Conservation (phyloP, 2,797 vertebrate species). For the Parotocinclus haroldoi region DNA sequence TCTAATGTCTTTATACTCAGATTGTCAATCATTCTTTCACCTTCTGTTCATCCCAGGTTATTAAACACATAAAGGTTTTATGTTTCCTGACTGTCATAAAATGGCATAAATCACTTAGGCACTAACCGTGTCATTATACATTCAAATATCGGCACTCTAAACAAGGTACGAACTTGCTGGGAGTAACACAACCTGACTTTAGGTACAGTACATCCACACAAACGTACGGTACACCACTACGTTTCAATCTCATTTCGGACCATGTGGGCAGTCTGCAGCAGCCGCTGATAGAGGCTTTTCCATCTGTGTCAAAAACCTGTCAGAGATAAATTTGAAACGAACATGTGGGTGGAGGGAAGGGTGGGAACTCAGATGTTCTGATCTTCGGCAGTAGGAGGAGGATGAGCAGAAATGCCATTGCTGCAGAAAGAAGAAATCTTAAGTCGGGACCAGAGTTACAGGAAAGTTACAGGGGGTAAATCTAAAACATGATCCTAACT, state of each 20-base stretch:
- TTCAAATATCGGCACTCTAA: no score
- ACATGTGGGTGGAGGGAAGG: not conserved
- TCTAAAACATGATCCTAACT: no score
- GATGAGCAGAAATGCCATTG: slow-evolving; percentile 22
- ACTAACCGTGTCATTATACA: no score
- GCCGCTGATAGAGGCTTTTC: slow-evolving; percentile 14
- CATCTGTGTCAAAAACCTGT: slow-evolving; percentile 23
- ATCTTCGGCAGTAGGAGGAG: slow-evolving; percentile 3
- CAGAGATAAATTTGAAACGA: slow-evolving; percentile 7
- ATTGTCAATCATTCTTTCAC: no score
- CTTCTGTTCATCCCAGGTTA: slow-evolving; percentile 8
- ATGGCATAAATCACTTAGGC: no score
- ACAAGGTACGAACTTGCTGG: no score
- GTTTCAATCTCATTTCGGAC: slow-evolving; percentile 17
- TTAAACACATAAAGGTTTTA: not conserved
- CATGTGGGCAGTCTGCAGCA: slow-evolving; percentile 9
- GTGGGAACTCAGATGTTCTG: not conserved
- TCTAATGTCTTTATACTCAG: no score
- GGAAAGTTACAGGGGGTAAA: no score
- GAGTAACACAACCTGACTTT: no score
- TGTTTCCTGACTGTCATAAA: no score
- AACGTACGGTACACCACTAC: not conserved
- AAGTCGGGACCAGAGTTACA: no score
- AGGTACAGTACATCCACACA: slow-evolving; percentile 2
- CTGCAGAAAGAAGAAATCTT: not conserved